A percentile compares a stretch with the other conserved stretches of the same genome.
Conservation (phyloP, 2,113 vertebrate species). For the Poicephalus meyeri region DNA sequence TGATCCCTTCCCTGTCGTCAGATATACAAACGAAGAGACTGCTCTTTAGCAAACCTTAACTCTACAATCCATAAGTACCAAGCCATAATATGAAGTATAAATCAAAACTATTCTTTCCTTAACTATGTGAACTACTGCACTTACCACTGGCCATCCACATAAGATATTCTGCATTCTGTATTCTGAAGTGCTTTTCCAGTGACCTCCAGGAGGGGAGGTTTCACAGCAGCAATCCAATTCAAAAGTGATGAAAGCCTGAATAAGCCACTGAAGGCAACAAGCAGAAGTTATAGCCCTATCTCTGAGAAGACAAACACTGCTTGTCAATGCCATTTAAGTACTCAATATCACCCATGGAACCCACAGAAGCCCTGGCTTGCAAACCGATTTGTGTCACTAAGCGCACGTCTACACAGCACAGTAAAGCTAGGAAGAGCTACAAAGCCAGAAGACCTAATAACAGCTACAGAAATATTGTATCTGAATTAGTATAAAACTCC, state of each 20-base stretch:
- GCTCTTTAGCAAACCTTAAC: background rate
- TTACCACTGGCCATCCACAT: background rate
- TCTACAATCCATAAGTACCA: background rate
- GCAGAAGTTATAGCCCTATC: constrained; percentile 36
- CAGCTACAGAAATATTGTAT: background rate
- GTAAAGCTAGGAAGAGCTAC: background rate
- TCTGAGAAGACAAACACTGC: constrained; percentile 18
- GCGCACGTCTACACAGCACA: background rate
- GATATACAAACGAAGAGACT: background rate
- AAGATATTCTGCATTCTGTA: background rate
- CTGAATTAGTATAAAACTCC: background rate
- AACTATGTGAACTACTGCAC: background rate
- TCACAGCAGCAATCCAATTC: constrained; percentile 36
- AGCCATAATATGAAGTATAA: background rate
- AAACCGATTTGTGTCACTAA: background rate
- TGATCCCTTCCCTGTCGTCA: background rate
- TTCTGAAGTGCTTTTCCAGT: background rate
- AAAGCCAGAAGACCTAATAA: background rate
- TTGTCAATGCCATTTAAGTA: constrained; percentile 37
- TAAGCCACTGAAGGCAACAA: background rate
- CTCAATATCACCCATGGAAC: background rate
- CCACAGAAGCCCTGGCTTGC: background rate
- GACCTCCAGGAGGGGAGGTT: constrained; percentile 9
- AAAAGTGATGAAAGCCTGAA: background rate
- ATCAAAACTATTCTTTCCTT: background rate